Evolutionary conservation across 2,888 invertebrate genomes (phyloP).

Genomic region (Drosophila engyochracea): DNA sequence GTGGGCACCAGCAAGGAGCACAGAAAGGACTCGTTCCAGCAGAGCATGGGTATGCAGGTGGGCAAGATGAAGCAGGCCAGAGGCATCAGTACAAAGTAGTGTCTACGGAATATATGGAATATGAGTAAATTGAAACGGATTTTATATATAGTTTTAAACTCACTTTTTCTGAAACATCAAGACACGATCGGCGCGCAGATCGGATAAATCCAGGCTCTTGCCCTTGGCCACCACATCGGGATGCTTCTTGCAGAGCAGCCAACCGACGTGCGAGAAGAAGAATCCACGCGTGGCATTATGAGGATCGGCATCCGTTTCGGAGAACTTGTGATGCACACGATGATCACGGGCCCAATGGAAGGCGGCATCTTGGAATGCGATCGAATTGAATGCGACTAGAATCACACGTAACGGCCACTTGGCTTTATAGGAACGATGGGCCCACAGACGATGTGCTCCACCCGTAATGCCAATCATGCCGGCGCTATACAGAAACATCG

Average conservation of each 20-base stretch:
- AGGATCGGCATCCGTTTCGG: slow-evolving; percentile 96
- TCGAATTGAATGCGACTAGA: slow-evolving; percentile 92
- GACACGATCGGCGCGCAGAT: slow-evolving; percentile 92
- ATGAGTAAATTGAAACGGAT: background rate
- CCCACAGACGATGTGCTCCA: slow-evolving; percentile 98
- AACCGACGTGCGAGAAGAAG: slow-evolving; percentile 98
- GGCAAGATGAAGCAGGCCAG: slow-evolving; percentile 92
- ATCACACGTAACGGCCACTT: slow-evolving; percentile 94
- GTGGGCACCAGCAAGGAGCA: slow-evolving; percentile 89
- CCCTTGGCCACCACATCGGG: slow-evolving; percentile 95
- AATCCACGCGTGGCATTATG: slow-evolving; percentile 97
- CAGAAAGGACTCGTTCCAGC: slow-evolving; percentile 90
- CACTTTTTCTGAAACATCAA: slow-evolving; percentile 94
- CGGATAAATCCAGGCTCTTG: slow-evolving; percentile 93
- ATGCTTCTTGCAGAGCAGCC: slow-evolving; percentile 96
- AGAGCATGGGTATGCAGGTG: slow-evolving; percentile 90
- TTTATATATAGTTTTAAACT: slow-evolving; percentile 75
- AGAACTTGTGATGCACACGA: slow-evolving; percentile 96
- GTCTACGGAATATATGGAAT: slow-evolving; percentile 84
- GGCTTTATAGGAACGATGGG: slow-evolving; percentile 98
- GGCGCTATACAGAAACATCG: slow-evolving; percentile 90
- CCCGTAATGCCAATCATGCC: slow-evolving; percentile 97
- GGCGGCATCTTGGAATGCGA: slow-evolving; percentile 95
- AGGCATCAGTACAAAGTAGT: slow-evolving; percentile 89
- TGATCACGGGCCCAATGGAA: slow-evolving; percentile 93